Evolutionary conservation across 2,113 vertebrate genomes (phyloP).

Genomic region (Eulemur rufifrons): DNA sequence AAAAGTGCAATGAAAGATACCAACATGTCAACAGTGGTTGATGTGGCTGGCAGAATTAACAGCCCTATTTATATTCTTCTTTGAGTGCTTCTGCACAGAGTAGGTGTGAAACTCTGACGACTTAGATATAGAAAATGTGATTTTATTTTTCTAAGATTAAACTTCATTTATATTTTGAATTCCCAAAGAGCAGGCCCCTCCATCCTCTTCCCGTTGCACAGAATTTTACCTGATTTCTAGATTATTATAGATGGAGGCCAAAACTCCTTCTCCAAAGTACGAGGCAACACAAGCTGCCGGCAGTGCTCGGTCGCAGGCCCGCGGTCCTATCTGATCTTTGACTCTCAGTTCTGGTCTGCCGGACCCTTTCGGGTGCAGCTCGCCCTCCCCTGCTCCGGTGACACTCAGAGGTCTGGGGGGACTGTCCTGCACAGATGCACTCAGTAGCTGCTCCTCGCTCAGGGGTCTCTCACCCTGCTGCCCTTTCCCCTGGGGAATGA

Average conservation of each 20-base stretch:
- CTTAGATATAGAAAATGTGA: too few species aligned
- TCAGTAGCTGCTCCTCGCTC: accelerated
- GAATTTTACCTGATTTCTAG: neutral
- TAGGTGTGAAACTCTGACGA: neutral
- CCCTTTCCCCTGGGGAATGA: neutral
- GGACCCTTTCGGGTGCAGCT: neutral
- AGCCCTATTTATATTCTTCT: neutral
- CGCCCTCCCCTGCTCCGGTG: accelerated
- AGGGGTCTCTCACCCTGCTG: too few species aligned
- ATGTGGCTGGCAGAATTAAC: neutral
- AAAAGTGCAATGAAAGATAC: neutral
- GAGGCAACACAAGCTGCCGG: too few species aligned
- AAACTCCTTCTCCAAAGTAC: neutral
- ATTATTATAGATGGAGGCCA: too few species aligned
- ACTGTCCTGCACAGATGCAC: neutral
- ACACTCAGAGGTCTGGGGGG: neutral
- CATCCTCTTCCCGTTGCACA: neutral
- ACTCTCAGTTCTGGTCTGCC: neutral
- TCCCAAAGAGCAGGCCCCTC: neutral
- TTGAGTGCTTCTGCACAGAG: neutral
- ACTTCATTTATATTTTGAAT: neutral
- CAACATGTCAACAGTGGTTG: neutral
- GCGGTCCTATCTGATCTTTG: neutral
- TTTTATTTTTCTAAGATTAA: neutral
- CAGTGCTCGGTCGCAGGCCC: neutral